Conservation (phyloP, 2,113 vertebrate genomes). For the Tenrec ecaudatus region DNA sequence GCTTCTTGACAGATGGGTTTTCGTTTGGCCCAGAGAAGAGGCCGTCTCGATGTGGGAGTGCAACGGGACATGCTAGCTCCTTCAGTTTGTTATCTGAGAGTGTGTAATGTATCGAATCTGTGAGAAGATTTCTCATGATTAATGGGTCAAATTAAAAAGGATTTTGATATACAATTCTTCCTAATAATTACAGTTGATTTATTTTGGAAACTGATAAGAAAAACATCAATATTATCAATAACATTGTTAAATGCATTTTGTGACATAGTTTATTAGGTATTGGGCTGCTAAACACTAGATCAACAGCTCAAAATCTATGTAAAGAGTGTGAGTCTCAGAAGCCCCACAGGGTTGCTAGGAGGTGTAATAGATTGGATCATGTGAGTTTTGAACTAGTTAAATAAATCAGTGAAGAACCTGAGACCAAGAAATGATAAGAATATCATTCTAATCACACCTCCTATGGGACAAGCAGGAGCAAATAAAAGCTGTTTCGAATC, state of each 20-base stretch:
- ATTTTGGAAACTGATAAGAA: not conserved
- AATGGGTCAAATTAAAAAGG: slow-evolving; percentile 29
- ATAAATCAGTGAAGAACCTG: not conserved
- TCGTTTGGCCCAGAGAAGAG: slow-evolving; percentile 54
- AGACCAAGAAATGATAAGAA: slow-evolving; percentile 29
- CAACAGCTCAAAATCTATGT: too few species aligned
- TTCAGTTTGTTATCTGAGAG: slow-evolving; percentile 15
- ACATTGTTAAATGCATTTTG: slow-evolving; percentile 27
- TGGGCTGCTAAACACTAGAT: too few species aligned
- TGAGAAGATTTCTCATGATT: not conserved
- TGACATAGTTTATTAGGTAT: not conserved
- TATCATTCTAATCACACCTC: not conserved
- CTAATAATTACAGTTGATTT: not conserved
- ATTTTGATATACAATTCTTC: slow-evolving; percentile 45
- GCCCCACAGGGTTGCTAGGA: not conserved
- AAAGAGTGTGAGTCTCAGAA: too few species aligned
- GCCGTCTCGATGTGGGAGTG: slow-evolving; percentile 16
- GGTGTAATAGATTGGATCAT: not conserved
- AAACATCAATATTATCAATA: slow-evolving; percentile 4
- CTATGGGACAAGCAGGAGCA: not conserved
- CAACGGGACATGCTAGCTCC: not conserved
- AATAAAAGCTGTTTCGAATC: not conserved
- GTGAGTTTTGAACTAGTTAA: slow-evolving; percentile 23
- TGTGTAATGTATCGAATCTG: not conserved
- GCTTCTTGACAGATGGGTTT: slow-evolving; percentile 37